A percentile compares a stretch with the other conserved stretches of the same genome.
Evolutionary conservation across 2,888 invertebrate species (phyloP).

Genomic region (Heteropelma amictum): DNA sequence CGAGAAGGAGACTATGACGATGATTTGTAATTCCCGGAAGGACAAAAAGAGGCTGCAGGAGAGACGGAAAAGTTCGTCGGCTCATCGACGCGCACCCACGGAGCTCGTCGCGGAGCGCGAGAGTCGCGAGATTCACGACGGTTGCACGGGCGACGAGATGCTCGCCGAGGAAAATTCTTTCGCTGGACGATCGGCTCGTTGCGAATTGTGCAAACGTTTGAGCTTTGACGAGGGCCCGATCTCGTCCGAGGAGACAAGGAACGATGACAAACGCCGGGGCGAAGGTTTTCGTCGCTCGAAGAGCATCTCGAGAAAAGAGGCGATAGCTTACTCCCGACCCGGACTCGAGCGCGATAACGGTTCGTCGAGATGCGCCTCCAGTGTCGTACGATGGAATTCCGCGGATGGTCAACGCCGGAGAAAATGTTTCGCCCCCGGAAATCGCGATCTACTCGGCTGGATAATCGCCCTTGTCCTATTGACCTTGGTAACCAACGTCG

Average conservation of each 20-base stretch:
- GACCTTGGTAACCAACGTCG: constrained; percentile 41
- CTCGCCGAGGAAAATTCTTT: constrained; percentile 48
- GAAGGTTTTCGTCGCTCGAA: constrained; percentile 24
- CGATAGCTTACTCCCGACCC: constrained; percentile 19
- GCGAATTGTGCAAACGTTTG: constrained; percentile 60
- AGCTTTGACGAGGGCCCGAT: constrained; percentile 35
- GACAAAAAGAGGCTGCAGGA: constrained; percentile 6
- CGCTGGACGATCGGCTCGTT: constrained; percentile 54
- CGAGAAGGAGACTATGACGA: not conserved
- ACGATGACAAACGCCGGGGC: constrained; percentile 3
- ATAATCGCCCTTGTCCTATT: constrained; percentile 48
- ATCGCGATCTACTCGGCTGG: constrained; percentile 5
- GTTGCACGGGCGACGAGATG: constrained; percentile 54
- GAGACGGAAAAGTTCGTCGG: constrained; percentile 26
- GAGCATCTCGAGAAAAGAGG: constrained; percentile 40
- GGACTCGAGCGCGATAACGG: constrained; percentile 55
- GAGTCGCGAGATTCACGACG: constrained; percentile 27
- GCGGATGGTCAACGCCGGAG: not conserved
- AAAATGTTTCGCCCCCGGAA: not conserved
- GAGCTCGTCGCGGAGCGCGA: not conserved
- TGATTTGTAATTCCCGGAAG: constrained; percentile 18
- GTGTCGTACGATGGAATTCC: constrained; percentile 72
- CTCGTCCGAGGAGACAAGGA: not conserved
- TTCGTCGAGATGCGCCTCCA: constrained; percentile 67
- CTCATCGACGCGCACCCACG: not conserved